Conservation (phyloP, 2,797 vertebrate genomes). For the Echiichthys vipera region DNA sequence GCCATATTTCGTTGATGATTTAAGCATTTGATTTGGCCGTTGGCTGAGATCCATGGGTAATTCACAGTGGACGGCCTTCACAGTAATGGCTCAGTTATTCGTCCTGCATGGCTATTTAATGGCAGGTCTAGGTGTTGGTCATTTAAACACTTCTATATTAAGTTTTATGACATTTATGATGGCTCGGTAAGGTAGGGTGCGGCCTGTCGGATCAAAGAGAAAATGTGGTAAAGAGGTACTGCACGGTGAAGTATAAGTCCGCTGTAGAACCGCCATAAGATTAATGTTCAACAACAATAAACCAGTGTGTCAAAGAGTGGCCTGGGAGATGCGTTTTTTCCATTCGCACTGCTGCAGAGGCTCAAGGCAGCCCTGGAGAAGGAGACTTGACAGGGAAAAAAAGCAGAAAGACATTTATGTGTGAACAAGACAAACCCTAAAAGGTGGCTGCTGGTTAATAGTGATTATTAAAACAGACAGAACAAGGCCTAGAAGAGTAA, state of each 20-base stretch:
- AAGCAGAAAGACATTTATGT: slow-evolving; percentile 1
- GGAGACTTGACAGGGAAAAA: slow-evolving; percentile 11
- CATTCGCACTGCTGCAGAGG: slow-evolving; percentile 12
- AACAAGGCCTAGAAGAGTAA: neutral
- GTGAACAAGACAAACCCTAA: neutral
- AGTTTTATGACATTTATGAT: slow-evolving; percentile 65
- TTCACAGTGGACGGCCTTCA: slow-evolving; percentile 43
- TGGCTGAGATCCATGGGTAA: slow-evolving; percentile 58
- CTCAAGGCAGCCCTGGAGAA: slow-evolving; percentile 8
- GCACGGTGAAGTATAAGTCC: neutral
- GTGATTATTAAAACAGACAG: neutral
- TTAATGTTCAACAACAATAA: slow-evolving; percentile 77
- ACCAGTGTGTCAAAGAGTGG: slow-evolving; percentile 44
- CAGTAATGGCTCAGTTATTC: slow-evolving; percentile 59
- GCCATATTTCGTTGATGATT: slow-evolving; percentile 26
- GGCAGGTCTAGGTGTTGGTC: slow-evolving; percentile 56
- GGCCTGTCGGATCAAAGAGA: slow-evolving; percentile 26
- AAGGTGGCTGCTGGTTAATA: neutral
- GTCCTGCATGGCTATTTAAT: slow-evolving; percentile 52
- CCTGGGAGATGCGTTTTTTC: slow-evolving; percentile 16
- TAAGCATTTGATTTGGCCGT: slow-evolving; percentile 25
- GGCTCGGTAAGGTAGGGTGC: slow-evolving; percentile 42
- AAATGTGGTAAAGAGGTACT: slow-evolving; percentile 3
- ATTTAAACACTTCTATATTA: slow-evolving; percentile 64
- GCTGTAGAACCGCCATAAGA: slow-evolving; percentile 50